Evolutionary conservation across 2,888 invertebrate genomes (phyloP).

Genomic region (Philaethria dido): DNA sequence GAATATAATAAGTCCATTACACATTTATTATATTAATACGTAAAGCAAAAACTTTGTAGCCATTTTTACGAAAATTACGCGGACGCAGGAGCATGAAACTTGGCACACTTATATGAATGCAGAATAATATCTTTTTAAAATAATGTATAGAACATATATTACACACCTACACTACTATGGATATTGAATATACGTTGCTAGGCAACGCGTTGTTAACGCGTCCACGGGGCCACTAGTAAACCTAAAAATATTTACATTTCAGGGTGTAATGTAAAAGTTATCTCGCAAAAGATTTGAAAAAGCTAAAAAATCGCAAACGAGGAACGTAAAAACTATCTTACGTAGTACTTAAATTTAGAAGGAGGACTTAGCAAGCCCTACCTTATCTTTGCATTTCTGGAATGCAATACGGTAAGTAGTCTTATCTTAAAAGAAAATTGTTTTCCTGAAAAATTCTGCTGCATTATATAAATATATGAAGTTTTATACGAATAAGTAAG

Average conservation of each 20-base stretch:
- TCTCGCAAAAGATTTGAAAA: background rate
- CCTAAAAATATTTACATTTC: background rate
- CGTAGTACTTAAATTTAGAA: background rate
- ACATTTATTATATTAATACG: too few species aligned
- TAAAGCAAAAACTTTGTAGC: too few species aligned
- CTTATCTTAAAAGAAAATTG: slow-evolving; percentile 12
- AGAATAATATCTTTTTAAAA: too few species aligned
- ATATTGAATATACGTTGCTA: too few species aligned
- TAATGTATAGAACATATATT: too few species aligned
- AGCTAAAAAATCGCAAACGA: background rate
- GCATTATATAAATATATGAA: background rate
- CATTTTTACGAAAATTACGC: too few species aligned
- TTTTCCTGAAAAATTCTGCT: background rate
- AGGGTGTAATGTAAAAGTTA: background rate
- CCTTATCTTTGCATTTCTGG: slow-evolving; percentile 17
- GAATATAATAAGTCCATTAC: too few species aligned
- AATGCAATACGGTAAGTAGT: slow-evolving; percentile 9
- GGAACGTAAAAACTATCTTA: slow-evolving; percentile 3
- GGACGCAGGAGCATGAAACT: too few species aligned
- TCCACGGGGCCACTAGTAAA: too few species aligned
- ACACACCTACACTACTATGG: too few species aligned
- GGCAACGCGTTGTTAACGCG: too few species aligned
- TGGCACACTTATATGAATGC: too few species aligned
- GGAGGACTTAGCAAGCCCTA: background rate
- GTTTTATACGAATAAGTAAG: background rate